These are phyloP conservation scores for Autographa pulchrina DNA, from an alignment of 2,888 invertebrate genomes.

Conservation along the genomic window DNA sequence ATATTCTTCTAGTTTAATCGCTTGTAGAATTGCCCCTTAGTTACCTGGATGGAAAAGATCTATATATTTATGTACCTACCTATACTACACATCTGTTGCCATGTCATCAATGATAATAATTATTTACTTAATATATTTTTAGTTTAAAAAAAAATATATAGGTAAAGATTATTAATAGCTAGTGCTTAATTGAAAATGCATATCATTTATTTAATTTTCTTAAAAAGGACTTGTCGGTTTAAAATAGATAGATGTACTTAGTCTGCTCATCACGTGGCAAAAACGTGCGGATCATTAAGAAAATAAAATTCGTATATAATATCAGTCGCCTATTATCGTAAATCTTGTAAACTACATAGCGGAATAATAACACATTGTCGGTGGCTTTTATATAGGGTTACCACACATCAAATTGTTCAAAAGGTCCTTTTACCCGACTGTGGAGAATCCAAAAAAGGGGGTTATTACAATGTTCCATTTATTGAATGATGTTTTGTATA, in stretches of 20 bases:
- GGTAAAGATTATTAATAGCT: background rate
- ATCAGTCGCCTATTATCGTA: slow-evolving; percentile 46
- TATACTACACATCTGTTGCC: no score
- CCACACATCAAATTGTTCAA: background rate
- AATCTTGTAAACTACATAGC: slow-evolving; percentile 53
- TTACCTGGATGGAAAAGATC: no score
- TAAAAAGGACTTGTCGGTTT: slow-evolving; percentile 8
- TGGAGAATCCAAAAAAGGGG: no score
- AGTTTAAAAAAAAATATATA: no score
- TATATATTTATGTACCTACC: no score
- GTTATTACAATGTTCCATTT: no score
- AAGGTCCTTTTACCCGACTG: background rate
- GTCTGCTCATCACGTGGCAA: slow-evolving; percentile 38
- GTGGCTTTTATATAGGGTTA: background rate
- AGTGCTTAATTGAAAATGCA: background rate
- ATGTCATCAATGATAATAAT: no score
- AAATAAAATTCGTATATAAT: slow-evolving; percentile 49
- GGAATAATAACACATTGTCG: slow-evolving; percentile 41
- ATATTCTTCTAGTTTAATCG: no score
- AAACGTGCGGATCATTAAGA: slow-evolving; percentile 52
- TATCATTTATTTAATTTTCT: background rate
- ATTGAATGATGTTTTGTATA: no score
- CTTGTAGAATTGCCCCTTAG: no score
- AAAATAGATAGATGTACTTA: slow-evolving; percentile 21
- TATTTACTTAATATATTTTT: no score